Evolutionary conservation across 2,113 vertebrate genomes (phyloP).

Genomic region (Ciconia maguari): DNA sequence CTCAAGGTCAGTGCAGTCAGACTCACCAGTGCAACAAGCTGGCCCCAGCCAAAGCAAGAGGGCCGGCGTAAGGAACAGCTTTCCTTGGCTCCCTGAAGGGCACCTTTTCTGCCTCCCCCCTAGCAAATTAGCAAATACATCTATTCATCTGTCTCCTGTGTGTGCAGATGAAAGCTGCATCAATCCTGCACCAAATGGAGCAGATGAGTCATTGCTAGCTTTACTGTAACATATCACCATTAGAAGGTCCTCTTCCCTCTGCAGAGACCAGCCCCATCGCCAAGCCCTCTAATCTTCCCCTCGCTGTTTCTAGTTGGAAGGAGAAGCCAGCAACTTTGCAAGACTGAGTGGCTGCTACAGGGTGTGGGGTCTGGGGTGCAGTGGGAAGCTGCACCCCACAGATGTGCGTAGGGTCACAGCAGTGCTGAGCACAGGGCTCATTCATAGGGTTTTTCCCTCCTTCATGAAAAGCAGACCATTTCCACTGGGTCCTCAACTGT

Average conservation of each 20-base stretch:
- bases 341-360: not conserved
- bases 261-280: not conserved
- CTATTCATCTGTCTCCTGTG: not conserved
- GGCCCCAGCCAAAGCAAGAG: not conserved
- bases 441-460: accelerated
- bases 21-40: not conserved
- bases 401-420: accelerated
- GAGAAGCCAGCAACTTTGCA: not conserved
- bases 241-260: not conserved
- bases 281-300: not conserved
- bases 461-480: accelerated
- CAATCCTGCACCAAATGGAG: not conserved
- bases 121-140: not conserved
- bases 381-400: not conserved
- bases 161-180: not conserved
- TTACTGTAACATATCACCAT: not conserved
- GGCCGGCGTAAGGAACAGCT: not conserved
- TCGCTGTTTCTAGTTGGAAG: not conserved
- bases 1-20: not conserved
- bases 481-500: not conserved
- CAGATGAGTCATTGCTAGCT: conserved; percentile 24
- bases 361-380: not conserved
- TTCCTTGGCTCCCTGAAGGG: not conserved
- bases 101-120: not conserved
- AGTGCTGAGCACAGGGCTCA: not conserved